These are phyloP conservation scores for Drosophila suboccidentalis DNA, from an alignment of 2,888 invertebrate species.

Conservation along the genomic window DNA sequence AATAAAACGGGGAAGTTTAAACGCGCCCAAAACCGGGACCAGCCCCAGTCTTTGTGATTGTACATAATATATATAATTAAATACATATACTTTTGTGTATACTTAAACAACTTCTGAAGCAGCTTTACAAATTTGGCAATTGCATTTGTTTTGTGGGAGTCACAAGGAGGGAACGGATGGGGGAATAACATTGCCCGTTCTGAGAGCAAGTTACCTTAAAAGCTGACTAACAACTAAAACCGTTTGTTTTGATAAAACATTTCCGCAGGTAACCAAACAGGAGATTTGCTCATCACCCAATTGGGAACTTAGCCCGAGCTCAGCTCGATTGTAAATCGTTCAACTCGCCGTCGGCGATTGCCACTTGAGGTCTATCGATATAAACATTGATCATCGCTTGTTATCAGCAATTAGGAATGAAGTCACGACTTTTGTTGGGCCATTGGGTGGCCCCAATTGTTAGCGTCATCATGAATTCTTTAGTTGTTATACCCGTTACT, in stretches of 20 bases:
- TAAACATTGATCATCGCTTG: conserved; percentile 30
- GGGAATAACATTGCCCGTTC: not conserved
- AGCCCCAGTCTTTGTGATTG: conserved; percentile 34
- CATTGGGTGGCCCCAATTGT: conserved; percentile 10
- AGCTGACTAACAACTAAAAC: conserved; percentile 9
- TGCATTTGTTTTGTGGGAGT: conserved; percentile 22
- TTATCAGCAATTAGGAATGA: conserved; percentile 48
- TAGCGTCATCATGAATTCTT: conserved; percentile 11
- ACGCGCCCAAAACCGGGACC: conserved; percentile 36
- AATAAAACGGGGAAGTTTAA: conserved; percentile 69
- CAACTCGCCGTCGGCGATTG: conserved; percentile 58
- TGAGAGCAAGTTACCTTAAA: conserved; percentile 65
- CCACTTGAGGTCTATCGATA: conserved; percentile 64
- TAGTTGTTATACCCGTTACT: not conserved
- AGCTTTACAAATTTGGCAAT: conserved; percentile 62
- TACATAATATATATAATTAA: conserved; percentile 2
- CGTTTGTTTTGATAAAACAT: conserved; percentile 19
- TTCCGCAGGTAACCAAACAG: conserved; percentile 36
- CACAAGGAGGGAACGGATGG: not conserved
- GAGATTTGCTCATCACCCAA: conserved; percentile 63
- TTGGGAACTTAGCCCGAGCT: conserved; percentile 46
- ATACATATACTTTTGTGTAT: conserved; percentile 1
- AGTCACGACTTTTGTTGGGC: conserved; percentile 39
- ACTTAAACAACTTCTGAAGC: conserved; percentile 14
- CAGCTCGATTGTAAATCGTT: conserved; percentile 57